Evolutionary conservation across 1,140 invertebrate species (phyloP), one percentile per base, ranked within the genome.

Genomic region (Dendrolimus punctatus): DNA sequence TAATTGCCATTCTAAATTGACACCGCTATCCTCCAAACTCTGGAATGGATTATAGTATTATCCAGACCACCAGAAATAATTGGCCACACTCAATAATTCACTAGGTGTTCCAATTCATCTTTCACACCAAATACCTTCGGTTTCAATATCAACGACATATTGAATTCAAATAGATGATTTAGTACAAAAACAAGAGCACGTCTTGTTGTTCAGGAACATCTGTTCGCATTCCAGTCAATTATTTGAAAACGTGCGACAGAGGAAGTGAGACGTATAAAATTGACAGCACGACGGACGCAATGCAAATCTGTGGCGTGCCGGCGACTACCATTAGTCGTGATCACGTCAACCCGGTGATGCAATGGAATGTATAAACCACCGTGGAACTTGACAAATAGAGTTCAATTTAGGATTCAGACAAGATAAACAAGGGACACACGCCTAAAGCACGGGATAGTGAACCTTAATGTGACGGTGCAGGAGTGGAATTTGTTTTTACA

Each of bases 291-390:
- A 66, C 73, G 65, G 66, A 70, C 72, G 67, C 64, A 68, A 69
- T 75, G 71, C 76, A 80, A 81, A 81, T 81, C 78, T 76, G 73
- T 68, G 75, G 63, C 64, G 65, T 71, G 62, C 58, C 60, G 62
- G 56, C 70, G 67, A 63, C 55, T 52, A 62, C 64, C 64, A 70
- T 71, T 71, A 67, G 66, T 72, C 62, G 60, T 66, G 55, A 62
- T 55, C 68, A 57, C 51, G 56, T 62, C 63, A 65, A 61, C 61
- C 54, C 57, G 46, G 62, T 55, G 23, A 23, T 23, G 23, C 55
- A 68, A 49, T 51, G 46, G 6, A 45, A 54, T 47, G 56, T 51
- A 56, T 44, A 62, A 60, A 39, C 51, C 50, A 80, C 73, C 68
- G 40, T 56, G 58, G 55, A 73, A 68, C 61, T 54, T 80, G 62